Base-by-base conservation (phyloP, 2,888 invertebrate genomes). In the Mythimna loreyi region DNA sequence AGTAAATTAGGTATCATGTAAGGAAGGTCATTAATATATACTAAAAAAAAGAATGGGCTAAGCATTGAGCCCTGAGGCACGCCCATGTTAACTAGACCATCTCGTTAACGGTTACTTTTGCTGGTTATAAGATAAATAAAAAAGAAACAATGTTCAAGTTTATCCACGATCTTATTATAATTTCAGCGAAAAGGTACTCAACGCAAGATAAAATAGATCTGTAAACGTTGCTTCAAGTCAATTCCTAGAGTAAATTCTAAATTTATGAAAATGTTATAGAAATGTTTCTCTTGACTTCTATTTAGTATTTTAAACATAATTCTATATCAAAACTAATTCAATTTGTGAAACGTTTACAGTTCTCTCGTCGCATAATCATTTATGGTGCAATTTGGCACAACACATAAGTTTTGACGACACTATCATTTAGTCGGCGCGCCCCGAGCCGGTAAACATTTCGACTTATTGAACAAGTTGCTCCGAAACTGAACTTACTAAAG, bases 381-480 rank as follows among this genome's bases (percentile, higher is more conserved):
- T n/a, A 8, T 33, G n/a, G 45, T 64, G 40, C 23, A 45, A 50
- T 50, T 67, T 33, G 30, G 9, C 49, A 43, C 40, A 21, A 47
- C 19, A 28, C 43, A 49, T 49, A 75, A 40, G 62, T 60, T 67
- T 28, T 16, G 45, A 53, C 11, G 76, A 21, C 50, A 76, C 33
- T 56, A 50, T 56, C 49, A 28, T 16, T 19, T 13, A 40, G 49
- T 4, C 6, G 21, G 28, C 56, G 13, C 7, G 3, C 21, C 40
- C 13, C 28, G 11, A 33, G 23, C 36, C 28, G 43, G n/a, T 23
- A 11, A 53, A 63, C 49, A 56, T 59, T 47, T 25, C 21, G 45
- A 66, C 45, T 61, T 49, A 49, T 43, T 25, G 28, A 5, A 25
- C 55, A 49, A 59, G 40, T 23, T 21, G 21, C 56, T 57, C 21